Conservation (phyloP, 1,140 invertebrate species). For the Drosophila pachea region DNA sequence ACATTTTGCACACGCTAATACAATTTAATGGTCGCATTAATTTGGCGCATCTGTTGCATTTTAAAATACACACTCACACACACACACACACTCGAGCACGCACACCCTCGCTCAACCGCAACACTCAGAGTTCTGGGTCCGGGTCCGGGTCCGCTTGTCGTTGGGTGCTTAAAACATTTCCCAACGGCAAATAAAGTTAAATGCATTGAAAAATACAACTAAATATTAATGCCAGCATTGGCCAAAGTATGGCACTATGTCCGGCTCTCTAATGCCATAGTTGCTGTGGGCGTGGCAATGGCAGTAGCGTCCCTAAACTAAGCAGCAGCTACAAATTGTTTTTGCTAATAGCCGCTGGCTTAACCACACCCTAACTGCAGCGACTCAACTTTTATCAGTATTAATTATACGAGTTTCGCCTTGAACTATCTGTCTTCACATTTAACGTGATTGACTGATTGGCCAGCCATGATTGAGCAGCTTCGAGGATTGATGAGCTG, state of each 20-base stretch:
- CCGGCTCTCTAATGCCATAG: constrained; percentile 40
- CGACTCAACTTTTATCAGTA: not conserved
- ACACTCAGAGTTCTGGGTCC: constrained; percentile 4
- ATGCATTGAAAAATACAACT: constrained; percentile 53
- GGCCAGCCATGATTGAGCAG: too few species aligned
- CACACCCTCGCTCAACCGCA: not conserved
- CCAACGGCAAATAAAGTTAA: constrained; percentile 68
- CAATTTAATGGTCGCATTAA: constrained; percentile 77
- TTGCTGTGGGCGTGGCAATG: constrained; percentile 37
- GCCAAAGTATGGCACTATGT: constrained; percentile 37
- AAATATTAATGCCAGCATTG: constrained; percentile 68
- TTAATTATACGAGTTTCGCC: not conserved
- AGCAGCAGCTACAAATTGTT: constrained; percentile 32
- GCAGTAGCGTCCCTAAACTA: constrained; percentile 19
- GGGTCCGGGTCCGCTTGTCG: constrained; percentile 43
- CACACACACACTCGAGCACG: constrained; percentile 3
- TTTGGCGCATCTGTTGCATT: constrained; percentile 77
- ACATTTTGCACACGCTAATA: constrained; percentile 76
- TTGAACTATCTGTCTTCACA: not conserved
- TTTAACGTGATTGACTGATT: too few species aligned
- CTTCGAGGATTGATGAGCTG: too few species aligned
- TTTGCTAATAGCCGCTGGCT: constrained; percentile 26
- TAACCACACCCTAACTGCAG: constrained; percentile 11
- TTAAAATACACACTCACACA: constrained; percentile 60
- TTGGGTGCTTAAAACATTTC: constrained; percentile 46